These are phyloP conservation scores for Callyntrura guangdongensis DNA, from an alignment of 2,888 invertebrate species.

Conservation along the genomic window DNA sequence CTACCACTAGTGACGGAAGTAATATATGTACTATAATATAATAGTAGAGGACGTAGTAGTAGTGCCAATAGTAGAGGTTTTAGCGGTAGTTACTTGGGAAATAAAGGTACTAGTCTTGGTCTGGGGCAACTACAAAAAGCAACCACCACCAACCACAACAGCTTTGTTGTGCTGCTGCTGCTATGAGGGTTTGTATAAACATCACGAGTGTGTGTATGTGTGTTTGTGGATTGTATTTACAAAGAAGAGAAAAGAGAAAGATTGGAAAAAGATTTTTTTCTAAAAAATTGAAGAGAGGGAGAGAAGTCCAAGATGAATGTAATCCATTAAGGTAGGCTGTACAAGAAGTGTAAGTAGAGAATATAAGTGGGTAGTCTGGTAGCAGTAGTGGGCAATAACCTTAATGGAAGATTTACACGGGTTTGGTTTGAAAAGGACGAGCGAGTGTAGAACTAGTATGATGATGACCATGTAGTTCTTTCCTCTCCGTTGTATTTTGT, in stretches of 20 bases:
- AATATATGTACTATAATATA: not conserved
- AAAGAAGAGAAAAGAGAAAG: slow-evolving; percentile 58
- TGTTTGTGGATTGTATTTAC: not conserved
- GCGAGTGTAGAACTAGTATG: not conserved
- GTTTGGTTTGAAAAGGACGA: slow-evolving; percentile 31
- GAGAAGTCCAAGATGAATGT: slow-evolving; percentile 71
- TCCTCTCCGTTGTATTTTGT: slow-evolving; percentile 21
- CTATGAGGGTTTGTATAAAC: no score
- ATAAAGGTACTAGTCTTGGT: slow-evolving; percentile 41
- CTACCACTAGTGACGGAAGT: not conserved
- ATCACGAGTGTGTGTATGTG: not conserved
- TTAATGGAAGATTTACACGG: slow-evolving; percentile 76
- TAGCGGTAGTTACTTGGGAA: not conserved
- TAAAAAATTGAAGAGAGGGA: slow-evolving; percentile 43
- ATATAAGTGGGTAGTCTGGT: slow-evolving; percentile 42
- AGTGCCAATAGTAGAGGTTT: not conserved
- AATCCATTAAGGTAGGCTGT: slow-evolving; percentile 74
- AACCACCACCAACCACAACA: not conserved
- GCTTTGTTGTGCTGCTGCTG: not conserved
- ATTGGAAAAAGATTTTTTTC: slow-evolving; percentile 60
- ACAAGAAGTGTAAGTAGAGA: slow-evolving; percentile 36
- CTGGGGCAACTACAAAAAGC: slow-evolving; percentile 47
- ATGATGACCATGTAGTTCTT: slow-evolving; percentile 32
- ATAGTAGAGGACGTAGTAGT: no score
- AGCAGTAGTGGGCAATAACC: slow-evolving; percentile 72